Percentiles rank a stretch among this genome's conserved stretches.
phyloP scores from a whole-genome alignment of 2,113 vertebrate species.

The Oenanthe melanoleuca region DNA sequence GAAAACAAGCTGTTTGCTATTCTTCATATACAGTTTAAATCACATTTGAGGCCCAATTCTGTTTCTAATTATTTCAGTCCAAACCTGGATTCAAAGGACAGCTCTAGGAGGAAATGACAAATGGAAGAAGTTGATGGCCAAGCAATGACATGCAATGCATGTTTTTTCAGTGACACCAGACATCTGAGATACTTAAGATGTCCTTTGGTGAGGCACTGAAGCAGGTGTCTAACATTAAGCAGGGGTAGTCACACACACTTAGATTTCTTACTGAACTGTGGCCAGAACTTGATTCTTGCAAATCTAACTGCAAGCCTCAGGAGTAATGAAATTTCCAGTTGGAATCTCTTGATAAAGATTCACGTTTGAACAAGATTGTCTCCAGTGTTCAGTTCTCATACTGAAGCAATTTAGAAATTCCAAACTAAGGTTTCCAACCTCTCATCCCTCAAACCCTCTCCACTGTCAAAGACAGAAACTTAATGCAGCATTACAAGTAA shows the following conservation, averaged over 20 bases:
- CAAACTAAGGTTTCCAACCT: neutral
- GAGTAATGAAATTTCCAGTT: neutral
- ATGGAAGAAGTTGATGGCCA: neutral
- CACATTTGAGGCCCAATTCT: neutral
- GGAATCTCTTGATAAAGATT: neutral
- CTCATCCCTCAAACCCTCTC: neutral
- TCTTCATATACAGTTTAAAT: neutral
- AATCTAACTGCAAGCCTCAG: neutral
- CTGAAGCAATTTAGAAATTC: slow-evolving; percentile 12
- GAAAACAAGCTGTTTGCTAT: neutral
- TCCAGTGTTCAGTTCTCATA: neutral
- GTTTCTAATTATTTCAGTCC: neutral
- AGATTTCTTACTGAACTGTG: neutral
- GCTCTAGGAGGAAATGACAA: neutral
- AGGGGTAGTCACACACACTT: neutral
- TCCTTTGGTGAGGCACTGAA: neutral
- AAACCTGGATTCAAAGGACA: neutral
- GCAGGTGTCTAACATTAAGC: neutral
- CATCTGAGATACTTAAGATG: neutral
- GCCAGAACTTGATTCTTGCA: neutral
- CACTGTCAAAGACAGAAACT: neutral
- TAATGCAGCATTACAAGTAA: slow-evolving; percentile 52
- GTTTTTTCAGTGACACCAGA: neutral
- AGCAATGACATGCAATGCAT: neutral
- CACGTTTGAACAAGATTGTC: slow-evolving; percentile 63